Evolutionary conservation across 2,113 vertebrate genomes (phyloP).

Genomic region (Eptatretus burgeri): DNA sequence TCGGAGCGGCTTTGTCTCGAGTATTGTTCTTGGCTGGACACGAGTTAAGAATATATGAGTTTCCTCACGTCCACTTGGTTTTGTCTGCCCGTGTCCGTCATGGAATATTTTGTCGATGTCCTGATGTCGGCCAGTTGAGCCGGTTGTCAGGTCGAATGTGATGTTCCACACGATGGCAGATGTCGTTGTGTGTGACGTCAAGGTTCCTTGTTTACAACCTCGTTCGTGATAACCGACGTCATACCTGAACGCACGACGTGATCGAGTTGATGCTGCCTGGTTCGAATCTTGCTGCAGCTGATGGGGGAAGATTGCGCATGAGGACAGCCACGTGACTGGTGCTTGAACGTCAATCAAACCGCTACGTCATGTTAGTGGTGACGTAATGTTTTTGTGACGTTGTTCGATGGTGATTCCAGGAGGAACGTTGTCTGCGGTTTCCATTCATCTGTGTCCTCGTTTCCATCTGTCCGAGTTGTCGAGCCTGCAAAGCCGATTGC

Average conservation of each 20-base stretch:
- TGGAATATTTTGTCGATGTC: neutral
- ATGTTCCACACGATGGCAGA: neutral
- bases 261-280: neutral
- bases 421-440: neutral
- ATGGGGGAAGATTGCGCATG: neutral
- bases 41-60: too few relatives aligned
- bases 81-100: neutral
- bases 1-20: too few relatives aligned
- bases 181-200: neutral
- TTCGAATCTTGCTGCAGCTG: too few relatives aligned
- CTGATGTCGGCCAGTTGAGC: neutral
- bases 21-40: too few relatives aligned
- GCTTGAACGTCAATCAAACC: neutral
- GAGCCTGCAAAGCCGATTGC: neutral
- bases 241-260: neutral
- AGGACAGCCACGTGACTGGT: neutral
- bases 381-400: constrained; percentile 10
- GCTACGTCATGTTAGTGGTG: neutral
- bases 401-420: neutral
- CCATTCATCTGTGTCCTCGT: neutral
- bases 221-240: neutral
- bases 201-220: neutral
- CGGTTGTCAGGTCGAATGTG: neutral
- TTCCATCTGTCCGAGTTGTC: neutral
- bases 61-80: too few relatives aligned